Percentiles rank a stretch among this genome's conserved stretches.
Evolutionary conservation across 2,797 vertebrate genomes (phyloP).

Genomic region (Scyliorhinus canicula): DNA sequence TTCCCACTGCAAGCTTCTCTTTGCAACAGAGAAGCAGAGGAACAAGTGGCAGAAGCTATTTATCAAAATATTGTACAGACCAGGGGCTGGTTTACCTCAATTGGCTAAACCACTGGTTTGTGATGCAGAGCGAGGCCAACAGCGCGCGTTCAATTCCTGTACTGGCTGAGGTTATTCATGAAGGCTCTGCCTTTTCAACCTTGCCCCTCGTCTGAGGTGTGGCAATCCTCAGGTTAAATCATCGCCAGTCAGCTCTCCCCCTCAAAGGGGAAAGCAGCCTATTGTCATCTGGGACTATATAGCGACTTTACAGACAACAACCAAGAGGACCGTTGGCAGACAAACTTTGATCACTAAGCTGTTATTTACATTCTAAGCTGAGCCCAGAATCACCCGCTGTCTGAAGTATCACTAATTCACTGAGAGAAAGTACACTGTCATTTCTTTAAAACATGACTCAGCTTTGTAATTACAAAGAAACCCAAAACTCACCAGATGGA

Average conservation of each 20-base stretch:
- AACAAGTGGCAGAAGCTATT: not conserved
- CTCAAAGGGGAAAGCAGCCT: too few relatives aligned
- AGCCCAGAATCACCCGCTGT: not conserved
- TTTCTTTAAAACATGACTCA: not conserved
- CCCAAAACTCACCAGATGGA: conserved; percentile 66
- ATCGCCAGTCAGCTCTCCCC: too few relatives aligned
- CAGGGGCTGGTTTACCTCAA: too few relatives aligned
- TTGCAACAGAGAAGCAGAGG: not conserved
- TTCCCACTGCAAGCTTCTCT: not conserved
- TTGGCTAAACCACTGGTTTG: too few relatives aligned
- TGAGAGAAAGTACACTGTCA: not conserved
- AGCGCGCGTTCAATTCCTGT: too few relatives aligned
- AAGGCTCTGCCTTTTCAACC: too few relatives aligned
- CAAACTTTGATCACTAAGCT: not conserved
- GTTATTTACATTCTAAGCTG: not conserved
- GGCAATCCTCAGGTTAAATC: too few relatives aligned
- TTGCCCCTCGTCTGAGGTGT: too few relatives aligned
- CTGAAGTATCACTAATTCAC: not conserved
- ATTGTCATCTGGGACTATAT: too few relatives aligned
- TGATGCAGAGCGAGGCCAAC: too few relatives aligned
- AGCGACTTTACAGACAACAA: too few relatives aligned
- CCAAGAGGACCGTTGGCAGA: not conserved
- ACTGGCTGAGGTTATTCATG: too few relatives aligned
- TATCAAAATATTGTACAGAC: not conserved
- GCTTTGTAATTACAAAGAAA: not conserved